Conservation (phyloP, 2,888 invertebrate species). For the Nezara viridula region DNA sequence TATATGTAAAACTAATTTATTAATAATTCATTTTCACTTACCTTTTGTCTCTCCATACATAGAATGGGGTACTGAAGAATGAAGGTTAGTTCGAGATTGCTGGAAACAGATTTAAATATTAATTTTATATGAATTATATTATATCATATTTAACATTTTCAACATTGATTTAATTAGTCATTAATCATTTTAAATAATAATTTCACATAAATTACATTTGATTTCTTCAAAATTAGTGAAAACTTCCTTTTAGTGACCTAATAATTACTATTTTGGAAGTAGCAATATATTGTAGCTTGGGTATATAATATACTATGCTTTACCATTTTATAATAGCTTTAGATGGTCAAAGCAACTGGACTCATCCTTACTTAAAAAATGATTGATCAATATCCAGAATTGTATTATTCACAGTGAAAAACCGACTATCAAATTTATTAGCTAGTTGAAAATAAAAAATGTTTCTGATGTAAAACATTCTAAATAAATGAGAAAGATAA, state of each 20-base stretch:
- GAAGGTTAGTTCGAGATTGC: constrained; percentile 67
- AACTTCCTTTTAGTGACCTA: background rate
- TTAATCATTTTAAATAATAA: background rate
- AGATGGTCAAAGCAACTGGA: background rate
- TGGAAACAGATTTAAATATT: constrained; percentile 63
- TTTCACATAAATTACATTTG: background rate
- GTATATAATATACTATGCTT: background rate
- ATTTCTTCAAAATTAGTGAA: background rate
- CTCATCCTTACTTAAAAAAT: background rate
- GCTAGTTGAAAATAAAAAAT: background rate
- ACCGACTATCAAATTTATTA: background rate
- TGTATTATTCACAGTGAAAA: background rate
- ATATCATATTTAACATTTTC: background rate
- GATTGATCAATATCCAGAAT: background rate
- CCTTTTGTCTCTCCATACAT: constrained; percentile 67
- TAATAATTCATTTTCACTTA: constrained; percentile 56
- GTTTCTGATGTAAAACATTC: background rate
- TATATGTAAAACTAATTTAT: too few species aligned
- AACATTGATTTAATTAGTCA: background rate
- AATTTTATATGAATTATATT: background rate
- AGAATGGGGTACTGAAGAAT: constrained; percentile 67
- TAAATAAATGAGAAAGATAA: background rate
- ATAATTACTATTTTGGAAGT: background rate
- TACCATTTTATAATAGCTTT: too few species aligned
- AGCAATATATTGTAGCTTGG: background rate